Evolutionary conservation across 35 echinoderm and acorn worm genomes (phyloP), one percentile per base, ranked within the genome.

Genomic region (Chiridota heheva): DNA sequence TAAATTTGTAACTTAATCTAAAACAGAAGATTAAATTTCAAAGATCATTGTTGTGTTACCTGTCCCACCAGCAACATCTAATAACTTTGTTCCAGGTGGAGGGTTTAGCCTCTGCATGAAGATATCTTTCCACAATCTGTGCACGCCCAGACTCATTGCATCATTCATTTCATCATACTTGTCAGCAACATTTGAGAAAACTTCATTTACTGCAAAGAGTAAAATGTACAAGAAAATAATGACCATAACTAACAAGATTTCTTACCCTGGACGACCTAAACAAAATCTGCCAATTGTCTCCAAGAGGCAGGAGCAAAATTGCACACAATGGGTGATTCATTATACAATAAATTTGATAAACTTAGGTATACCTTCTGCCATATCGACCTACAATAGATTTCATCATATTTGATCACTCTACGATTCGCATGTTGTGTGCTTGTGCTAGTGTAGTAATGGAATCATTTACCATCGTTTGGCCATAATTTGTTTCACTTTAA

Each of bases 41-140:
- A n/a, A n/a, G n/a, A n/a, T n/a, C n/a, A n/a, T n/a, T n/a, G n/a
- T 61, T n/a, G 31, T 24, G 40, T 59, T 8, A 91, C 93, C 93
- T 91, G 93, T 97, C 42, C 93, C 93, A 49, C 93, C 93, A 67
- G 93, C 93, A n/a, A 97, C 93, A 75, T 97, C 93, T 35, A 97
- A 44, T 2, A 97, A 58, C 46, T 77, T 87, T 37, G 93, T 97
- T 51, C 93, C 93, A 3, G 78, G 93, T 5, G 80, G 83, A 40
- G 93, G 93, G 40, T 81, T 82, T 28, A 97, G 67, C 20, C 77
- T 85, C 35, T 88, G 78, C 33, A 97, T 84, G 63, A 97, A 97
- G 20, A 73, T 47, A 40, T 97, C 93, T 57, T 97, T 91, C 93
- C 93, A 97, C 18, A 97, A 56, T 55, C 93, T 64, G 58, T 97